These are phyloP conservation scores for Manacus vitellinus DNA, from an alignment of 2,113 vertebrate species.

Conservation along the genomic window DNA sequence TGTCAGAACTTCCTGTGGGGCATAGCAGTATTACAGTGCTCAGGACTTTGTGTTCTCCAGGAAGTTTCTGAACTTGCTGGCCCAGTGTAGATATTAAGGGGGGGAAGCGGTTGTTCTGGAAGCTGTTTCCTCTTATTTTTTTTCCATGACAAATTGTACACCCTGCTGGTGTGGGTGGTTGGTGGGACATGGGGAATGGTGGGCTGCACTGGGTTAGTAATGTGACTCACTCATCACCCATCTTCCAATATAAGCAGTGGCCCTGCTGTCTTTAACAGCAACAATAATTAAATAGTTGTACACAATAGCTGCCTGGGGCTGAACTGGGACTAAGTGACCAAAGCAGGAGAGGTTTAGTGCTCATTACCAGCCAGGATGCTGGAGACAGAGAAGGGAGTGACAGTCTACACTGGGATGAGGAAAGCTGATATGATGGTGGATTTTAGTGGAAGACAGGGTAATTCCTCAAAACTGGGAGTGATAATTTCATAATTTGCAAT, in stretches of 20 bases:
- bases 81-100: background rate
- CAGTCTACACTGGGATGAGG: background rate
- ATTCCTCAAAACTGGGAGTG: background rate
- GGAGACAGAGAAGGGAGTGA: background rate
- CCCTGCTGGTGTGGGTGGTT: background rate
- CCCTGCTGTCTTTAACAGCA: background rate
- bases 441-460: background rate
- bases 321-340: background rate
- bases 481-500: background rate
- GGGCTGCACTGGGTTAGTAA: background rate
- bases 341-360: background rate
- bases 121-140: background rate
- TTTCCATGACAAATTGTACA: background rate
- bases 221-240: background rate
- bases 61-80: constrained; percentile 4
- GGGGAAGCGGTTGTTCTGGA: background rate
- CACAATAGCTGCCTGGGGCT: background rate
- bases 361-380: background rate
- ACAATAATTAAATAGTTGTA: background rate
- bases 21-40: background rate
- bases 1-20: background rate
- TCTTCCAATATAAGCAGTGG: background rate
- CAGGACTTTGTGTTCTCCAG: background rate
- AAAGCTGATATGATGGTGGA: background rate
- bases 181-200: background rate